Base-by-base conservation (phyloP, 2,797 vertebrate genomes). In the Limosa lapponica region DNA sequence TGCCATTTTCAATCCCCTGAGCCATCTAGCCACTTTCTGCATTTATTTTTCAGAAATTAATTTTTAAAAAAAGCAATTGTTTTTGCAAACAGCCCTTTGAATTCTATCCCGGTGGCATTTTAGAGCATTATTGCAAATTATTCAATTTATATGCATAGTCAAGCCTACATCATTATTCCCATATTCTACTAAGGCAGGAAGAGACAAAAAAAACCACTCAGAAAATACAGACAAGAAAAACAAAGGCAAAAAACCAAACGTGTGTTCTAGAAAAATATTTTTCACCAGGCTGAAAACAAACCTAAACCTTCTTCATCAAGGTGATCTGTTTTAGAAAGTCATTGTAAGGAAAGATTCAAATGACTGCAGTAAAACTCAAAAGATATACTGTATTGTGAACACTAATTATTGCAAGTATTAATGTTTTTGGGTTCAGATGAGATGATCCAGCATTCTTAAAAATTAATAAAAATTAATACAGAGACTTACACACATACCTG, bases 71-170 rank as follows among this genome's bases (percentile, higher is more conserved):
- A 92, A 89, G 71, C 79, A 80, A 92, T 82, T 97, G 89, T 95
- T 97, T 95, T 85, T 94, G 87, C 87, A 96, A 95, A 84, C 75
- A 95, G 69, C 66, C 24, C 58, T 96, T 96, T 95, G 94, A 96
- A 91, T 96, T 93, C 51, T 16, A 75, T 81, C 51, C 89, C 3
- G 0, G 34, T 92, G 51, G 77, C 87, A 79, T 93, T 95, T 96
- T 91, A 79, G 59, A 87, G 58, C 74, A 79, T 93, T 93, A 96
- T 23, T 89, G 89, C 77, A 97, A 97, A 97, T 97, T 87, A 96
- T 94, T 96, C 95, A 69, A 97, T 97, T 97, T 97, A 94, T 97
- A 97, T 97, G 93, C 93, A 85, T 41, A 97, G 96, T 94, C 96
- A 97, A 95, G 89, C 64, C 89, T 90, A 84, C 92, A 94, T 90